phyloP scores from a whole-genome alignment of 2,797 vertebrate species.

The Oryzias sinensis region DNA sequence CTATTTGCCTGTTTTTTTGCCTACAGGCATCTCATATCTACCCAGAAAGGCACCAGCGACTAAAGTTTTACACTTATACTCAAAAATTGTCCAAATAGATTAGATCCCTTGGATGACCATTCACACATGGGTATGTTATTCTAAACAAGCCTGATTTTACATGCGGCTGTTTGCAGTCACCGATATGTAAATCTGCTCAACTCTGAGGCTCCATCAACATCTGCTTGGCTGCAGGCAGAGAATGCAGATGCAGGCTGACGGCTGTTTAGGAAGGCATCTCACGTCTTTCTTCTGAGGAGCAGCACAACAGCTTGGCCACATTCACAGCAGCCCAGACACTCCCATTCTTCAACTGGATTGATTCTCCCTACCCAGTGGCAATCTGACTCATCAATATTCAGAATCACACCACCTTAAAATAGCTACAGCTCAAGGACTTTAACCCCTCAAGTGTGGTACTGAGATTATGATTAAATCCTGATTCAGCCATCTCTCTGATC shows the following conservation, averaged over 20 bases:
- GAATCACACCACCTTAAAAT: slow-evolving; percentile 51
- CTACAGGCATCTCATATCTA: too few relatives aligned
- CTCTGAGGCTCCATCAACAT: slow-evolving; percentile 55
- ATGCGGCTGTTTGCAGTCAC: slow-evolving; percentile 55
- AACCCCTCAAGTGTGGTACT: slow-evolving; percentile 27
- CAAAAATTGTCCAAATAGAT: too few relatives aligned
- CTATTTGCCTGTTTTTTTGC: too few relatives aligned
- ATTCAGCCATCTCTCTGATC: not conserved
- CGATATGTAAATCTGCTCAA: slow-evolving; percentile 51
- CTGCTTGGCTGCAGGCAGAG: slow-evolving; percentile 44
- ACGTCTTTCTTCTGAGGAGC: slow-evolving; percentile 55
- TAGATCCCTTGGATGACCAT: too few relatives aligned
- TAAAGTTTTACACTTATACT: too few relatives aligned
- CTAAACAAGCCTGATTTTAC: slow-evolving; percentile 24
- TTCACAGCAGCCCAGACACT: slow-evolving; percentile 52
- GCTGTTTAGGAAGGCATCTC: slow-evolving; percentile 54
- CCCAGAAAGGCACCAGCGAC: too few relatives aligned
- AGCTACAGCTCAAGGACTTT: slow-evolving; percentile 48
- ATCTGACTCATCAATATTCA: slow-evolving; percentile 72
- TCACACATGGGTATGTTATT: too few relatives aligned
- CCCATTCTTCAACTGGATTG: slow-evolving; percentile 70
- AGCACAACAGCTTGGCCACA: slow-evolving; percentile 59
- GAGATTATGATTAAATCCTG: slow-evolving; percentile 13
- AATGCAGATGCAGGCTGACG: slow-evolving; percentile 58
- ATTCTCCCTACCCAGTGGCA: slow-evolving; percentile 62